These are phyloP conservation scores for Protonemura montana DNA, from an alignment of 2,888 invertebrate species.

Conservation along the genomic window DNA sequence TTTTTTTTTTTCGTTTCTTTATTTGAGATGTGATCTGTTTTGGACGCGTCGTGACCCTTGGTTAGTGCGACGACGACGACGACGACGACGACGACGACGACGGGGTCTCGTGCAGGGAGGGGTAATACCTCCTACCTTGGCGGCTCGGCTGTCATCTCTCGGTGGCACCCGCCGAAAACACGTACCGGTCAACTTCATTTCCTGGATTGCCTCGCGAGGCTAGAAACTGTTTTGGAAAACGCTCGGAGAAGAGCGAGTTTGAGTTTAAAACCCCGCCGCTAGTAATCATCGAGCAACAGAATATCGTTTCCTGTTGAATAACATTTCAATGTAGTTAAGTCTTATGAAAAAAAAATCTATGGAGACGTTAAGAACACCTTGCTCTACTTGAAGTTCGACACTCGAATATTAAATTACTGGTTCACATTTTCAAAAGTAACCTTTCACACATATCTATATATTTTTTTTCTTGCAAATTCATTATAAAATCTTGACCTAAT, in stretches of 20 bases:
- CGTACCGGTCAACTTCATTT: neutral
- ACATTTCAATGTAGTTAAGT: neutral
- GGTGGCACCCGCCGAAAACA: neutral
- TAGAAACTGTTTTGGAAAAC: neutral
- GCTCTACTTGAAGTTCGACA: neutral
- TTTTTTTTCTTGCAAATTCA: no score
- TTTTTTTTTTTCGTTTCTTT: neutral
- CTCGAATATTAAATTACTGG: neutral
- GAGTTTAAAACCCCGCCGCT: neutral
- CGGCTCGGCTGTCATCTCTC: no score
- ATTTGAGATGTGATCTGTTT: neutral
- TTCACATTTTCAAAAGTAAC: neutral
- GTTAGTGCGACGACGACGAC: no score
- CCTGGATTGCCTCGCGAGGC: neutral
- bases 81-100: no score
- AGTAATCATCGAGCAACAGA: neutral
- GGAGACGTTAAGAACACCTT: neutral
- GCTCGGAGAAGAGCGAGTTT: neutral
- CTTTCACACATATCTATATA: neutral
- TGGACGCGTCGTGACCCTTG: neutral
- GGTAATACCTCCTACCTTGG: no score
- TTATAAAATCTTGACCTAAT: constrained; percentile 22
- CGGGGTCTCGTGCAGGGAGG: no score
- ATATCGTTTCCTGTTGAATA: neutral
- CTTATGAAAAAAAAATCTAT: neutral